phyloP scores from a whole-genome alignment of 1,140 invertebrate species.

The Pogonomyrmex barbatus region DNA sequence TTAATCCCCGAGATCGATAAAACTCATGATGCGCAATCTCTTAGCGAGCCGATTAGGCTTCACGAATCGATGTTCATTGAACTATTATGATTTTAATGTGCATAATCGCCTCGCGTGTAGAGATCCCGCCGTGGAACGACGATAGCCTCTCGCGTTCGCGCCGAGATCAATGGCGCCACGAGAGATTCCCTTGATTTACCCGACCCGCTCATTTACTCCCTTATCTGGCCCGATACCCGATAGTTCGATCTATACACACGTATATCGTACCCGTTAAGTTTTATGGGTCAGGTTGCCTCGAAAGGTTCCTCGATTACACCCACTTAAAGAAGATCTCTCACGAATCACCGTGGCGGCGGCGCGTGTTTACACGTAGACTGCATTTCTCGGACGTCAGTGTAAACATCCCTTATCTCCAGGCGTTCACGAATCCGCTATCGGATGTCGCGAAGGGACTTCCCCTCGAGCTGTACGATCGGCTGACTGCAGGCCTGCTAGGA shows the following conservation, averaged over 20 bases:
- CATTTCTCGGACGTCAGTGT: constrained; percentile 63
- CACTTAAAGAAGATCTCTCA: constrained; percentile 63
- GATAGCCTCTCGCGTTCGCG: constrained; percentile 24
- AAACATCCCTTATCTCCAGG: constrained; percentile 67
- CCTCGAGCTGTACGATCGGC: constrained; percentile 23
- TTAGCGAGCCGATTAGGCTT: constrained; percentile 22
- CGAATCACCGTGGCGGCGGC: constrained; percentile 61
- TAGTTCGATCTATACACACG: constrained; percentile 52
- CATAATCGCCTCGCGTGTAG: constrained; percentile 53
- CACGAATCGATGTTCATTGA: constrained; percentile 27
- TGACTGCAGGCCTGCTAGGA: neutral
- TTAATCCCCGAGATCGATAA: neutral
- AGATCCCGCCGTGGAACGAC: constrained; percentile 22
- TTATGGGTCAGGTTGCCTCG: constrained; percentile 66
- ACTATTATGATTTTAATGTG: constrained; percentile 64
- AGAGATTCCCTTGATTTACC: constrained; percentile 53
- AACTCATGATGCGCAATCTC: neutral
- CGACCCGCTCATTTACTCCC: constrained; percentile 50
- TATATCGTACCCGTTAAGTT: constrained; percentile 60
- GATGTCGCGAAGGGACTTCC: constrained; percentile 17
- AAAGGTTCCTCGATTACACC: constrained; percentile 64
- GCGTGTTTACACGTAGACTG: constrained; percentile 65
- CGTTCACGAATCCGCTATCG: constrained; percentile 39
- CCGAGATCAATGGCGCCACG: constrained; percentile 47
- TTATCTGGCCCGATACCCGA: constrained; percentile 58